These are phyloP conservation scores for Glandiceps talaboti DNA, from an alignment of 53 echinoderm and acorn worm genomes.

Conservation along the genomic window DNA sequence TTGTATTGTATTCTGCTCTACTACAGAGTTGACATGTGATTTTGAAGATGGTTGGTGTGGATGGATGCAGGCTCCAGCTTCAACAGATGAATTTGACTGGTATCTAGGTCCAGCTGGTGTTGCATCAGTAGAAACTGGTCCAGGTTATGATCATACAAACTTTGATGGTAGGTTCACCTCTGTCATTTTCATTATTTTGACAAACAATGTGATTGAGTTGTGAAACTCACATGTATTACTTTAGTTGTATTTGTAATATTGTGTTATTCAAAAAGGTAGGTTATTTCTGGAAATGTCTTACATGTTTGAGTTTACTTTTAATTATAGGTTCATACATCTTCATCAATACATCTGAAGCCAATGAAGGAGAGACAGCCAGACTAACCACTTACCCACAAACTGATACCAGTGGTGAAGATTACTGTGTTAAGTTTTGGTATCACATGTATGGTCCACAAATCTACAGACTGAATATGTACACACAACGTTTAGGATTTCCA, in stretches of 20 bases:
- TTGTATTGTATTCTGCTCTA: no score
- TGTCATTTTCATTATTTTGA: no score
- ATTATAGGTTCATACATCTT: slow-evolving; percentile 42
- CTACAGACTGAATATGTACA: slow-evolving; percentile 26
- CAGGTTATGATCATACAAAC: background rate
- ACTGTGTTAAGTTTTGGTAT: slow-evolving; percentile 65
- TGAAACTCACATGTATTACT: no score
- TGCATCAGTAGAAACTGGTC: background rate
- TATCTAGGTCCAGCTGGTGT: background rate
- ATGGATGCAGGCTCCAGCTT: slow-evolving; percentile 19
- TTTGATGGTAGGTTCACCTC: background rate
- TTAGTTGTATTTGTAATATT: no score
- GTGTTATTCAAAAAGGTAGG: no score
- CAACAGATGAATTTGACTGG: background rate
- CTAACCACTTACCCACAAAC: slow-evolving; percentile 20
- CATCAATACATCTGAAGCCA: slow-evolving; percentile 30
- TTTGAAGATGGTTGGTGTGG: slow-evolving; percentile 76
- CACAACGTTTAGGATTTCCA: background rate
- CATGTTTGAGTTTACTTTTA: background rate
- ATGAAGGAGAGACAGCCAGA: slow-evolving; percentile 23
- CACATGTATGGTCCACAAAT: slow-evolving; percentile 47
- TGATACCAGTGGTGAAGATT: slow-evolving; percentile 15
- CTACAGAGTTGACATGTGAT: slow-evolving; percentile 31
- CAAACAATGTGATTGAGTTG: no score
- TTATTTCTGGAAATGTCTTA: no score